A percentile compares a stretch with the other conserved stretches of the same genome.
Evolutionary conservation across 2,888 invertebrate species (phyloP).

Genomic region (Poecilus cupreus): DNA sequence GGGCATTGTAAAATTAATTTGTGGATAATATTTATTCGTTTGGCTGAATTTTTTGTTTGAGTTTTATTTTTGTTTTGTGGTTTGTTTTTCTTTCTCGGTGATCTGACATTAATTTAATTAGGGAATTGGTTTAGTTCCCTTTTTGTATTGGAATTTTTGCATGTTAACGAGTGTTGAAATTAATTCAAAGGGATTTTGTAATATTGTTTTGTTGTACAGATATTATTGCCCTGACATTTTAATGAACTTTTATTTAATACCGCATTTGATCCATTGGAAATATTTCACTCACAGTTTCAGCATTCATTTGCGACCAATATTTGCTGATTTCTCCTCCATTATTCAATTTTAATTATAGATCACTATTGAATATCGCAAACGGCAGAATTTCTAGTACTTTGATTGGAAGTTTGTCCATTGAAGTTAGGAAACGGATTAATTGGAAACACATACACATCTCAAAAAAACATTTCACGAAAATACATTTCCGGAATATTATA

Average conservation of each 20-base stretch:
- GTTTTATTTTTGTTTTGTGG: conserved; percentile 22
- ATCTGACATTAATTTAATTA: conserved; percentile 10
- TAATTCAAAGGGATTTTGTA: not conserved
- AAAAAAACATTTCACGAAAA: too few relatives aligned
- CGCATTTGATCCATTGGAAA: too few relatives aligned
- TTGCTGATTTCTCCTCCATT: too few relatives aligned
- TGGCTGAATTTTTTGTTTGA: not conserved
- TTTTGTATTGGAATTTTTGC: not conserved
- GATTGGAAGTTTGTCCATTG: too few relatives aligned
- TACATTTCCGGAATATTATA: too few relatives aligned
- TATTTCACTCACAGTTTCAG: too few relatives aligned
- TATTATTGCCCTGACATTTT: not conserved
- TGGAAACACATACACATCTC: too few relatives aligned
- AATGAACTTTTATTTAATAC: not conserved
- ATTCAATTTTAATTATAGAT: too few relatives aligned
- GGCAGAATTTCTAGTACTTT: too few relatives aligned
- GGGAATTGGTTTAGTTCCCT: not conserved
- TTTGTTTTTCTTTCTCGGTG: not conserved
- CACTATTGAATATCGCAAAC: too few relatives aligned
- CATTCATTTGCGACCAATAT: too few relatives aligned
- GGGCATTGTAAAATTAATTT: not conserved
- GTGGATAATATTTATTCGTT: not conserved
- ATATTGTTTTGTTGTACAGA: not conserved
- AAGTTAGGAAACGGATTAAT: too few relatives aligned
- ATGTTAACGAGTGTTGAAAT: not conserved